A percentile compares a stretch with the other conserved stretches of the same genome.
Evolutionary conservation across 2,797 vertebrate species (phyloP).

Genomic region (Muraenolepis orangiensis): DNA sequence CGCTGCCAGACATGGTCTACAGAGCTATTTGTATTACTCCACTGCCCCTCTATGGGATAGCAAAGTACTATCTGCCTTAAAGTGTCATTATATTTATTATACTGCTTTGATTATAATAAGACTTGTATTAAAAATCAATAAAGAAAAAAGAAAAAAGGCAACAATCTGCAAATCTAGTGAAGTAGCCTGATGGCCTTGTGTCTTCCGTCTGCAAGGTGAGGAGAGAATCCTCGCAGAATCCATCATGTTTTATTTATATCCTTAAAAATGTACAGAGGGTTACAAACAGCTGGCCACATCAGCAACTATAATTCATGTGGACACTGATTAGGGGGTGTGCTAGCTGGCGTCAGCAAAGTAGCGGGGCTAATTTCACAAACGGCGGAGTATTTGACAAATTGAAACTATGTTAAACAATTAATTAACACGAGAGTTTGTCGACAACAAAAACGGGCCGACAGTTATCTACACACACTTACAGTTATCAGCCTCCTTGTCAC

Average conservation of each 20-base stretch:
- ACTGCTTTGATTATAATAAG: too few species aligned
- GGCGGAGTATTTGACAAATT: slow-evolving; percentile 63
- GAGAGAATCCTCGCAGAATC: not conserved
- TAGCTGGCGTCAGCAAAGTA: slow-evolving; percentile 54
- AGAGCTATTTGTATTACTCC: slow-evolving; percentile 49
- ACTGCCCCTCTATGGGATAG: slow-evolving; percentile 71
- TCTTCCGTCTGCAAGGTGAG: too few species aligned
- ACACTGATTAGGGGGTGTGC: slow-evolving; percentile 52
- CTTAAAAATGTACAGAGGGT: slow-evolving; percentile 15
- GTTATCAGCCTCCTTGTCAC: slow-evolving; percentile 10
- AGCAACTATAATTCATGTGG: slow-evolving; percentile 57
- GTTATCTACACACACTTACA: slow-evolving; percentile 46
- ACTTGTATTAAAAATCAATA: too few species aligned
- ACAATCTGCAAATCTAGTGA: too few species aligned
- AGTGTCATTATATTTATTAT: too few species aligned
- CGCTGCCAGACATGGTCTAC: slow-evolving; percentile 10
- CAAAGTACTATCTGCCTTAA: slow-evolving; percentile 34
- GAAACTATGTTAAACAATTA: slow-evolving; percentile 67
- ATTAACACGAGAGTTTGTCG: slow-evolving; percentile 40
- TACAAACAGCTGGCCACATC: slow-evolving; percentile 54
- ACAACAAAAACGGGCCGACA: slow-evolving; percentile 45
- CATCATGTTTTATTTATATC: slow-evolving; percentile 32
- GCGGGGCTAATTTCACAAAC: slow-evolving; percentile 41
- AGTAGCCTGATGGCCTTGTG: too few species aligned
- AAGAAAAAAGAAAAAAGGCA: too few species aligned